phyloP scores from a whole-genome alignment of 2,888 invertebrate species.

The Lepetodrilus schrolli region DNA sequence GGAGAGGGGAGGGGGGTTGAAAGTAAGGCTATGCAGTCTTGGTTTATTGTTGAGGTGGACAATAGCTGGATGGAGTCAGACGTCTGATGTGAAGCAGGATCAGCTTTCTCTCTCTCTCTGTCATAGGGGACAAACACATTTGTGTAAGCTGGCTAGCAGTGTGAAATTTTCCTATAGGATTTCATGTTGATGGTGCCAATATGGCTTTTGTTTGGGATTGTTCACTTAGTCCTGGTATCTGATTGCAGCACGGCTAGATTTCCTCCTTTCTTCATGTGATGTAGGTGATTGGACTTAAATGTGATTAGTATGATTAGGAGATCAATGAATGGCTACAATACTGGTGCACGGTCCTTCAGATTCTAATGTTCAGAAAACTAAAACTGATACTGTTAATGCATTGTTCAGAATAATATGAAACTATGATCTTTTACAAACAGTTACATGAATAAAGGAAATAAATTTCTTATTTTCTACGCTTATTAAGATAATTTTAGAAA shows the following conservation, averaged over 20 bases:
- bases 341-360: no score
- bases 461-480: no score
- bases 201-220: background rate
- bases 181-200: conserved; percentile 25
- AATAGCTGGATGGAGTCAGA: background rate
- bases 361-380: no score
- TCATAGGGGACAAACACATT: conserved; percentile 11
- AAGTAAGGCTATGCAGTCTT: background rate
- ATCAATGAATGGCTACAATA: no score
- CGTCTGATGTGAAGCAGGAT: background rate
- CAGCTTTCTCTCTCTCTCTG: background rate
- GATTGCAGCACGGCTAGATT: conserved; percentile 2
- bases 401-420: no score
- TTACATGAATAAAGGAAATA: no score
- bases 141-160: background rate
- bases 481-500: no score
- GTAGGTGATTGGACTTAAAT: no score
- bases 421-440: no score
- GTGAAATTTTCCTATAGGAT: conserved; percentile 16
- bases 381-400: no score
- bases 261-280: background rate
- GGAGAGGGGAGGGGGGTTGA: background rate
- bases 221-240: conserved; percentile 12
- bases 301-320: no score
- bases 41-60: background rate